These are phyloP conservation scores for Trochalopteron elliotii DNA, from an alignment of 2,113 vertebrate genomes.

Conservation along the genomic window DNA sequence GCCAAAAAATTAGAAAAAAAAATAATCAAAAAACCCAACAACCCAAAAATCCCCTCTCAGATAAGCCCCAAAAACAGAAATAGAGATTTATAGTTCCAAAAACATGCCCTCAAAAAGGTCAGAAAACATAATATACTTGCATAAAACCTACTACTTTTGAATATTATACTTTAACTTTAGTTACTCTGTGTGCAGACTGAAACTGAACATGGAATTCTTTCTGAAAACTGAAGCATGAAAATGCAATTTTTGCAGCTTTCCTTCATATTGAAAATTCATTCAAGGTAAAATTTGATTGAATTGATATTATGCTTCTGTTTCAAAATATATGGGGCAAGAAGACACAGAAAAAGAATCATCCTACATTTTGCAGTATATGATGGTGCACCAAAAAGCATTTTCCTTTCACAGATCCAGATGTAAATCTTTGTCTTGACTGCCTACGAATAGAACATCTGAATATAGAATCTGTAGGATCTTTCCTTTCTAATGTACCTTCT, in stretches of 20 bases:
- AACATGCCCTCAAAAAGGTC: neutral
- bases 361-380: neutral
- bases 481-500: neutral
- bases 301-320: neutral
- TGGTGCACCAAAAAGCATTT: fast-evolving
- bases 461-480: neutral
- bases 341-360: neutral
- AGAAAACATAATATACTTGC: neutral
- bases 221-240: neutral
- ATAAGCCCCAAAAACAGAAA: neutral
- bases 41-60: neutral
- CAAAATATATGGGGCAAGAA: neutral
- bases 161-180: neutral
- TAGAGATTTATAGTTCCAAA: neutral
- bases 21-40: neutral
- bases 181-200: neutral
- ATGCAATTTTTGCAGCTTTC: neutral
- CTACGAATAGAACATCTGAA: neutral
- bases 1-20: neutral
- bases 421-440: neutral
- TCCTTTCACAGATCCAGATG: neutral
- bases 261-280: neutral
- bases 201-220: neutral
- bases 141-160: neutral
- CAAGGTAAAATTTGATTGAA: neutral